A percentile compares a stretch with the other conserved stretches of the same genome.
These are phyloP conservation scores for Larimichthys polyactis DNA, from an alignment of 2,113 vertebrate genomes.

Conservation along the genomic window DNA sequence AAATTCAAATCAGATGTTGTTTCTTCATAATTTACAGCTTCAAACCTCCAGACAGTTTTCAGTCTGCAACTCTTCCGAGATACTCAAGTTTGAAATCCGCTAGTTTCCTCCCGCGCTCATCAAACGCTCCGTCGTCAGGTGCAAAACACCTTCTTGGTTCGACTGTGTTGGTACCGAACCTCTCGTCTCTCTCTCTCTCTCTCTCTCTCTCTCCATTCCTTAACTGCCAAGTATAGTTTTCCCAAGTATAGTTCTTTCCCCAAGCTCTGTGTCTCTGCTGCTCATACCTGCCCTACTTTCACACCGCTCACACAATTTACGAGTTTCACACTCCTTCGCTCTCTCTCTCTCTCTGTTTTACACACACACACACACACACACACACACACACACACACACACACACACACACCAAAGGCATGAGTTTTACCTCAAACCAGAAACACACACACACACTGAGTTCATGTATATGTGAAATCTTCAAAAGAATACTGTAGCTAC, in stretches of 20 bases:
- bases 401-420: slow-evolving; percentile 14
- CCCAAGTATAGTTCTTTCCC: slow-evolving; percentile 71
- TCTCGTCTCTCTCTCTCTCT: slow-evolving; percentile 7
- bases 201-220: slow-evolving; percentile 17
- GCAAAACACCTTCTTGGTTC: slow-evolving; percentile 12
- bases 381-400: slow-evolving; percentile 16
- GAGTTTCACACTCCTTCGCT: slow-evolving; percentile 61
- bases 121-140: slow-evolving; percentile 12
- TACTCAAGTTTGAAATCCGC: neutral
- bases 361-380: slow-evolving; percentile 19
- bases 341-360: slow-evolving; percentile 16
- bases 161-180: neutral
- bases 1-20: slow-evolving; percentile 1
- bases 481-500: neutral
- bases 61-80: slow-evolving; percentile 1
- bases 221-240: slow-evolving; percentile 74
- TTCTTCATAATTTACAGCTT: slow-evolving; percentile 18
- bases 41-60: neutral
- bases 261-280: slow-evolving; percentile 59
- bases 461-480: slow-evolving; percentile 10
- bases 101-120: neutral
- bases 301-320: slow-evolving; percentile 64
- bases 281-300: slow-evolving; percentile 79
- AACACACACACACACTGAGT: slow-evolving; percentile 22
- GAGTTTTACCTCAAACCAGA: slow-evolving; percentile 33